Percentiles rank a stretch among this genome's conserved stretches.
phyloP scores from a whole-genome alignment of 2,888 invertebrate species.

The Andricus curvator region DNA sequence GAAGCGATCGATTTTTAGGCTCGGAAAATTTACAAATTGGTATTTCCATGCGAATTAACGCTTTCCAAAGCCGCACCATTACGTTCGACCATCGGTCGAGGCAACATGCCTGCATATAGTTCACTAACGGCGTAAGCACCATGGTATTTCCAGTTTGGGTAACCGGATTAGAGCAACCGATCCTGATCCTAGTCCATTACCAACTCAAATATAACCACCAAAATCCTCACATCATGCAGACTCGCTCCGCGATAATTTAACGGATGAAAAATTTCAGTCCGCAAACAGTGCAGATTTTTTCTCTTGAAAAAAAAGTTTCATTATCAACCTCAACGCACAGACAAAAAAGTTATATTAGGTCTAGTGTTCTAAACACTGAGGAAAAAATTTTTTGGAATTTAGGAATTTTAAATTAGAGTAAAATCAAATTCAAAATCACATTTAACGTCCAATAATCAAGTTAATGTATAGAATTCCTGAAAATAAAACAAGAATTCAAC shows the following conservation, averaged over 20 bases:
- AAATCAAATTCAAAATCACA: too few relatives aligned
- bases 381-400: too few relatives aligned
- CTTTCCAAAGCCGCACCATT: slow-evolving; percentile 55
- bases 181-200: slow-evolving; percentile 58
- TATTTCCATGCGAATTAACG: slow-evolving; percentile 56
- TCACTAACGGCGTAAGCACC: slow-evolving; percentile 50
- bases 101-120: slow-evolving; percentile 52
- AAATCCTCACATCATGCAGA: slow-evolving; percentile 44
- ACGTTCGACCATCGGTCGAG: slow-evolving; percentile 49
- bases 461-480: too few relatives aligned
- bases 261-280: slow-evolving; percentile 46
- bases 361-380: too few relatives aligned
- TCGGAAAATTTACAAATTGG: slow-evolving; percentile 28
- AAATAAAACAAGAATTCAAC: too few relatives aligned
- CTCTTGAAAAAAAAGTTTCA: background rate
- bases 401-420: too few relatives aligned
- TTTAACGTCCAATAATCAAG: too few relatives aligned
- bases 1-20: slow-evolving; percentile 31
- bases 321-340: background rate
- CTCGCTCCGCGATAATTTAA: slow-evolving; percentile 39
- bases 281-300: slow-evolving; percentile 4
- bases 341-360: background rate
- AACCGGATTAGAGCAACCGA: slow-evolving; percentile 61
- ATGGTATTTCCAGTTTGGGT: slow-evolving; percentile 56
- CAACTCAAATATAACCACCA: slow-evolving; percentile 56